Conservation (phyloP, 2,888 invertebrate genomes). For the Heteropelma amictum region DNA sequence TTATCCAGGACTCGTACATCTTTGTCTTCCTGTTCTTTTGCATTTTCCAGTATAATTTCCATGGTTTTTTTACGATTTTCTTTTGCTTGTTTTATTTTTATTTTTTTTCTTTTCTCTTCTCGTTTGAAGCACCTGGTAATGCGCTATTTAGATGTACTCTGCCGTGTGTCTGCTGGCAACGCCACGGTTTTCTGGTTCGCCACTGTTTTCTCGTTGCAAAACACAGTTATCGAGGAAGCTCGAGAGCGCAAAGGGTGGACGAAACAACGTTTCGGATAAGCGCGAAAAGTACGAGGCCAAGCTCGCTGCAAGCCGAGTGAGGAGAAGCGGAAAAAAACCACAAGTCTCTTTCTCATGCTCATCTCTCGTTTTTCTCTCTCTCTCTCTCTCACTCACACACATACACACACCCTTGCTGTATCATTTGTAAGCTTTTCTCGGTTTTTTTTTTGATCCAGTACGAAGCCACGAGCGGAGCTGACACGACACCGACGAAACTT, state of each 20-base stretch:
- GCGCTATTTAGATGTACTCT: slow-evolving; percentile 65
- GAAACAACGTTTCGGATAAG: slow-evolving; percentile 27
- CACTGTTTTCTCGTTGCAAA: slow-evolving; percentile 48
- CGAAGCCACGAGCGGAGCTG: slow-evolving; percentile 46
- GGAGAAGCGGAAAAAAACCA: slow-evolving; percentile 25
- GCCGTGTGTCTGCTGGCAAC: slow-evolving; percentile 47
- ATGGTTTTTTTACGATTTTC: background rate
- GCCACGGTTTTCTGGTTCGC: slow-evolving; percentile 30
- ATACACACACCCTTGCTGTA: too few relatives aligned
- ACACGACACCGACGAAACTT: slow-evolving; percentile 45
- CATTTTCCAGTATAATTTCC: slow-evolving; percentile 3
- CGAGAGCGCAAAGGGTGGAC: slow-evolving; percentile 42
- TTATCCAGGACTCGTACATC: slow-evolving; percentile 14
- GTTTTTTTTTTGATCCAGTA: slow-evolving; percentile 28
- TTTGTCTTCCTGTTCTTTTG: background rate
- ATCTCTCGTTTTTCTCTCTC: too few relatives aligned
- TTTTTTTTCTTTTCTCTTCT: slow-evolving; percentile 28
- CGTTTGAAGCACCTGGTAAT: slow-evolving; percentile 60
- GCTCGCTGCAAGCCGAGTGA: slow-evolving; percentile 13
- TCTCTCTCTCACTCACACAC: slow-evolving; percentile 24
- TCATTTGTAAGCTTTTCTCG: slow-evolving; percentile 47
- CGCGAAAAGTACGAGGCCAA: slow-evolving; percentile 36
- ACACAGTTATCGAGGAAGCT: slow-evolving; percentile 52
- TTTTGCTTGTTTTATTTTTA: slow-evolving; percentile 41
- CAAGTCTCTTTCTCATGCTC: too few relatives aligned